Conservation (phyloP, 1,140 invertebrate genomes). For the Pseudachorutes palmiensis region DNA sequence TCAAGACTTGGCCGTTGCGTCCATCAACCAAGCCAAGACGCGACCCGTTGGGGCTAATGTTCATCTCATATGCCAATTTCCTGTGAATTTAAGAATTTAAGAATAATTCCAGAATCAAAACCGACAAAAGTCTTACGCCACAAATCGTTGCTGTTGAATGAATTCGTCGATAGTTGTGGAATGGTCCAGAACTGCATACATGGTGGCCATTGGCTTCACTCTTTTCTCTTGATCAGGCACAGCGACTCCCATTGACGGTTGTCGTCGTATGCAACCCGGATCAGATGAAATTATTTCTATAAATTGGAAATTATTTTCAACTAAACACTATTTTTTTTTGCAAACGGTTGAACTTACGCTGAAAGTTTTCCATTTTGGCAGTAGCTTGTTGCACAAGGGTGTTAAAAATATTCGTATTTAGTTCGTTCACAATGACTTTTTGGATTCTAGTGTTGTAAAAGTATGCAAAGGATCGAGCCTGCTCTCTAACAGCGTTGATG, state of each 20-base stretch:
- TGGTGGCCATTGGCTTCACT: slow-evolving; percentile 13
- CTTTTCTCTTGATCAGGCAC: slow-evolving; percentile 23
- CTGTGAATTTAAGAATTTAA: slow-evolving; percentile 11
- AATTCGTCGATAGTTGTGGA: slow-evolving; percentile 17
- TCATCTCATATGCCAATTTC: slow-evolving; percentile 24
- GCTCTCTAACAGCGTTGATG: slow-evolving; percentile 9
- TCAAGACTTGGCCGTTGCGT: slow-evolving; percentile 23
- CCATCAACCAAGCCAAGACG: slow-evolving; percentile 32
- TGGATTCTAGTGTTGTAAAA: slow-evolving; percentile 20
- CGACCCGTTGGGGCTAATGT: slow-evolving; percentile 24
- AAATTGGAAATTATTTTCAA: neutral
- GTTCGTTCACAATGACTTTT: neutral
- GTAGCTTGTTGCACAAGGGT: slow-evolving; percentile 21
- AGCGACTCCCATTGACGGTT: neutral
- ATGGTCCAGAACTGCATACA: slow-evolving; percentile 35
- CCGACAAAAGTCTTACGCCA: slow-evolving; percentile 16
- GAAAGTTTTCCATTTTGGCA: slow-evolving; percentile 13
- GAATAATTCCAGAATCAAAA: neutral
- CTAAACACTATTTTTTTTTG: neutral
- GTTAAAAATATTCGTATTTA: slow-evolving; percentile 1
- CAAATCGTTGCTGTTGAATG: slow-evolving; percentile 25
- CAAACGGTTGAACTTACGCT: slow-evolving; percentile 5
- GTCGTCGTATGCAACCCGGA: neutral
- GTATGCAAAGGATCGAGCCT: slow-evolving; percentile 32
- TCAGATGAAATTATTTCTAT: slow-evolving; percentile 5